phyloP scores from a whole-genome alignment of 2,888 invertebrate species.

The Andrena trimmerana region DNA sequence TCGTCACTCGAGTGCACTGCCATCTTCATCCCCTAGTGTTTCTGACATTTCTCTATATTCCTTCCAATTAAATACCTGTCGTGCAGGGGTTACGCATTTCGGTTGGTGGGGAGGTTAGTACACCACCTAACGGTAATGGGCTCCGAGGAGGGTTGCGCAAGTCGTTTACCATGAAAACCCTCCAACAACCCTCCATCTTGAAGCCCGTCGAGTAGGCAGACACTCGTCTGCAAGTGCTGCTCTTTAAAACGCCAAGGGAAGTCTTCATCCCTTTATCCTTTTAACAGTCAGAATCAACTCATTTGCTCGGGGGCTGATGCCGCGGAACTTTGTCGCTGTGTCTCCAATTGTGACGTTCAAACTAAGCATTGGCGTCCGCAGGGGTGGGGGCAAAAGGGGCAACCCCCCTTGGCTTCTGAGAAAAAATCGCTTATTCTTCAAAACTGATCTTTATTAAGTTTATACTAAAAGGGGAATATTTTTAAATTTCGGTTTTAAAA shows the following conservation, averaged over 20 bases:
- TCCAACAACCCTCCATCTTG: constrained; percentile 14
- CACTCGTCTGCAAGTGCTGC: constrained; percentile 16
- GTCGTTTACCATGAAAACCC: constrained; percentile 25
- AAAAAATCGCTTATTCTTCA: too few species aligned
- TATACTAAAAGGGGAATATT: too few species aligned
- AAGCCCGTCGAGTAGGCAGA: constrained; percentile 21
- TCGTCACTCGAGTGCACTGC: too few species aligned
- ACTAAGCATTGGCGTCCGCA: too few species aligned
- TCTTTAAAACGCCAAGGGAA: constrained; percentile 13
- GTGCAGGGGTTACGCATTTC: not conserved
- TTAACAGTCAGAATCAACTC: not conserved
- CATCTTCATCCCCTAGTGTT: not conserved
- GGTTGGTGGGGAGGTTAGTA: not conserved
- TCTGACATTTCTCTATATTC: not conserved
- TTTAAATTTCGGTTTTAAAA: too few species aligned
- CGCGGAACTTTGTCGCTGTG: not conserved
- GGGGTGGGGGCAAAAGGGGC: too few species aligned
- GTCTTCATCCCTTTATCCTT: constrained; percentile 8
- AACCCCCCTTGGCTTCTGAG: too few species aligned
- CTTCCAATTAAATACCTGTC: not conserved
- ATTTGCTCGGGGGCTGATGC: not conserved
- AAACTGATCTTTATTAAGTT: too few species aligned
- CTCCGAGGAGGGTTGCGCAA: not conserved
- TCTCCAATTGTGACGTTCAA: too few species aligned
- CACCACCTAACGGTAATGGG: not conserved